Evolutionary conservation across 2,797 vertebrate genomes (phyloP).

Genomic region (Vireo griseus): DNA sequence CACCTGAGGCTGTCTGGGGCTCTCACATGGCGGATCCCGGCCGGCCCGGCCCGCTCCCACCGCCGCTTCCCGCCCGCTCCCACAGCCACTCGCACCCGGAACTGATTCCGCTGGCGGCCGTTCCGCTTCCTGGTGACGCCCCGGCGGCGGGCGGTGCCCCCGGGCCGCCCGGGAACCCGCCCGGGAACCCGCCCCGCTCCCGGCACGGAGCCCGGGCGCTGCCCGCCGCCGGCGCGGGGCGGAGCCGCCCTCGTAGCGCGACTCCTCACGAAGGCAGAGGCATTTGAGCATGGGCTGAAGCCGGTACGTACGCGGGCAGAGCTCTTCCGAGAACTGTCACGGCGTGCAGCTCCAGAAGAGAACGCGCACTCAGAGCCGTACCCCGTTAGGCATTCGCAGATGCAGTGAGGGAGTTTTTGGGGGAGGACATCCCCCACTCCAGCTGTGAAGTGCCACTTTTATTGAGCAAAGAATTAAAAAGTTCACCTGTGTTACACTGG

Average conservation of each 20-base stretch:
- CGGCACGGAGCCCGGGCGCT: background rate
- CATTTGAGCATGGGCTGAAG: rapidly evolving
- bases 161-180: background rate
- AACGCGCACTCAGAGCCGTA: background rate
- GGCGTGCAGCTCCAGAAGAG: background rate
- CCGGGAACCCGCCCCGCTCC: background rate
- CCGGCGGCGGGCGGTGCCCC: background rate
- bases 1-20: slow-evolving; percentile 4
- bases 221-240: rapidly evolving
- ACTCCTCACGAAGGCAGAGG: rapidly evolving
- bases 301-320: background rate
- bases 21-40: slow-evolving; percentile 29
- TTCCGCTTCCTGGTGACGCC: slow-evolving; percentile 18
- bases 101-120: background rate
- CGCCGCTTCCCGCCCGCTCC: slow-evolving; percentile 45
- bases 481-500: background rate
- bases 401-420: background rate
- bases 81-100: slow-evolving; percentile 6
- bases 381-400: too few relatives aligned
- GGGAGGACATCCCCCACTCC: background rate
- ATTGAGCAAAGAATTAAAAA: background rate
- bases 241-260: background rate
- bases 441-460: background rate
- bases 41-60: background rate
- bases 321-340: too few relatives aligned